Evolutionary conservation across 2,888 invertebrate species (phyloP).

Genomic region (Ligdia adustata): DNA sequence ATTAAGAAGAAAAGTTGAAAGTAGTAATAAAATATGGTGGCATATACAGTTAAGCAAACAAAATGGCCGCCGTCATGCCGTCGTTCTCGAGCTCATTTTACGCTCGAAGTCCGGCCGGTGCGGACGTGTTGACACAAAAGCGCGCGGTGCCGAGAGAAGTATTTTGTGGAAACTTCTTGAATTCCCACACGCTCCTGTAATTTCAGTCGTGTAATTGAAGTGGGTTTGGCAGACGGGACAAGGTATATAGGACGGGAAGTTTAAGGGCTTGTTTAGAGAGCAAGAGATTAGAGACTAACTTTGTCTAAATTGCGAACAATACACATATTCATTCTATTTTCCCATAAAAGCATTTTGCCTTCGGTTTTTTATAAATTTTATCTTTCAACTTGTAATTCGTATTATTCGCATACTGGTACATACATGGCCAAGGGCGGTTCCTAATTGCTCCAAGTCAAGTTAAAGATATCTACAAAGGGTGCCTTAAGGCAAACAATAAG

Average conservation of each 20-base stretch:
- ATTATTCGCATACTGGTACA: not conserved
- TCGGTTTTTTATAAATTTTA: too few species aligned
- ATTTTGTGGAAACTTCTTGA: slow-evolving; percentile 24
- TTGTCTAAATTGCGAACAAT: too few species aligned
- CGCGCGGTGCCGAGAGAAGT: slow-evolving; percentile 15
- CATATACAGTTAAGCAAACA: slow-evolving; percentile 15
- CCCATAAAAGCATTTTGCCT: too few species aligned
- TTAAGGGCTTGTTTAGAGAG: too few species aligned
- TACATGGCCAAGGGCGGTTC: not conserved
- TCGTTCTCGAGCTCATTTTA: slow-evolving; percentile 16
- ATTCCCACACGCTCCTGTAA: slow-evolving; percentile 22
- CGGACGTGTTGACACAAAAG: slow-evolving; percentile 27
- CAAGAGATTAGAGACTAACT: too few species aligned
- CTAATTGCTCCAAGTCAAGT: slow-evolving; percentile 10
- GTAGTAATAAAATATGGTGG: slow-evolving; percentile 1
- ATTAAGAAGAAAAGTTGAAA: not conserved
- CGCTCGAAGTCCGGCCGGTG: slow-evolving; percentile 13
- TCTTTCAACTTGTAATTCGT: not conserved
- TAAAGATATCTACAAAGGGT: slow-evolving; percentile 12
- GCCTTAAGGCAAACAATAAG: slow-evolving; percentile 19
- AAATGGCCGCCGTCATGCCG: slow-evolving; percentile 18
- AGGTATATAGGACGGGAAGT: slow-evolving; percentile 11
- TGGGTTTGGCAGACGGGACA: slow-evolving; percentile 4
- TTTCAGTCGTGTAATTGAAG: slow-evolving; percentile 25
- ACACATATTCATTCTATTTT: too few species aligned